A percentile compares a stretch with the other conserved stretches of the same genome.
These are phyloP conservation scores for Phasia obesa DNA, from an alignment of 2,888 invertebrate species.

Conservation along the genomic window DNA sequence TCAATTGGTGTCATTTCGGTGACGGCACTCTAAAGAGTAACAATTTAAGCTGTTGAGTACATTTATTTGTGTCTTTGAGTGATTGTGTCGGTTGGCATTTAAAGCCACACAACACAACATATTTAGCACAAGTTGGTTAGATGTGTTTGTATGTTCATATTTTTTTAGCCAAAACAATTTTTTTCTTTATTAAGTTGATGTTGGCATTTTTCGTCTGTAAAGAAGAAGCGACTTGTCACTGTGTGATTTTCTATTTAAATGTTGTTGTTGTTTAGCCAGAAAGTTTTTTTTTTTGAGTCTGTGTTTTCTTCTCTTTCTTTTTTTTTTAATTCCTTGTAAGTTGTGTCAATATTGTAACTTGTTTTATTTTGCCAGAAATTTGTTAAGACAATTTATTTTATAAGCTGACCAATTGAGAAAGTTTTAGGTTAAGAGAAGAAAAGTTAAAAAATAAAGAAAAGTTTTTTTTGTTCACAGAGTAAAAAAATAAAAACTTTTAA, in stretches of 20 bases:
- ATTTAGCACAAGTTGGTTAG: slow-evolving; percentile 22
- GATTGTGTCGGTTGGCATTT: slow-evolving; percentile 35
- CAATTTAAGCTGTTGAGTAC: no score
- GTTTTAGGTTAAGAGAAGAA: neutral
- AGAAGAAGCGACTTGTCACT: slow-evolving; percentile 9
- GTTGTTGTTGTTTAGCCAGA: slow-evolving; percentile 17
- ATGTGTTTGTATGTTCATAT: neutral
- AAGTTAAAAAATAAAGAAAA: neutral
- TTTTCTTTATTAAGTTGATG: slow-evolving; percentile 5
- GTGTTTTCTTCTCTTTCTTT: neutral
- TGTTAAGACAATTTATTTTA: slow-evolving; percentile 28
- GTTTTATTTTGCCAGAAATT: slow-evolving; percentile 10
- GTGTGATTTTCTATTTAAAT: slow-evolving; percentile 2
- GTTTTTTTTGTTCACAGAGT: neutral
- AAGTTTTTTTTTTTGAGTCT: neutral
- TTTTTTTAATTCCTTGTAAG: neutral
- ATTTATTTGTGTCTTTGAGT: slow-evolving; percentile 17
- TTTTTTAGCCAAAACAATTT: slow-evolving; percentile 3
- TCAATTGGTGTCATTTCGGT: no score
- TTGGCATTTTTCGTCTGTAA: slow-evolving; percentile 5
- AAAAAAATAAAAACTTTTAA: neutral
- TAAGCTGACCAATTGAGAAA: slow-evolving; percentile 32
- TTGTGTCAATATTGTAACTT: slow-evolving; percentile 24
- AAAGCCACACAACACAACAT: slow-evolving; percentile 26
- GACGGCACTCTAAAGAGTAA: no score